phyloP scores from a whole-genome alignment of 2,113 vertebrate species.

The Carassius gibelio region DNA sequence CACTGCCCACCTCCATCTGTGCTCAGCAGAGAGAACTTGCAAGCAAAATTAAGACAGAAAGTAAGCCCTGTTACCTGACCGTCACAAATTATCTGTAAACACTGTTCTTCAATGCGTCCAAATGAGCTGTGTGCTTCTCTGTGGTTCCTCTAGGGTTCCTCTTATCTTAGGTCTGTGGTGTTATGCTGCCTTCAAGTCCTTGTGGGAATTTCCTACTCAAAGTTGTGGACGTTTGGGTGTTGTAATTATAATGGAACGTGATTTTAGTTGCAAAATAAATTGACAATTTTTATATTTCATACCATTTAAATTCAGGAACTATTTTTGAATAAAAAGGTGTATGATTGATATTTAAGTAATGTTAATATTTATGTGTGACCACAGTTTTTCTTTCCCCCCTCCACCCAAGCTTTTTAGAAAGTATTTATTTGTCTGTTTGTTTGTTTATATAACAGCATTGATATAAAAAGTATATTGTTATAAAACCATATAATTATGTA shows the following conservation, averaged over 20 bases:
- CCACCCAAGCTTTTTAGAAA: too few species aligned
- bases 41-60: constrained; percentile 86
- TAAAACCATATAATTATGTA: too few species aligned
- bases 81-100: constrained; percentile 67
- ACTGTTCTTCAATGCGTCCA: constrained; percentile 64
- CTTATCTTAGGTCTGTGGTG: not conserved
- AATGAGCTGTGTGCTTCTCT: constrained; percentile 62
- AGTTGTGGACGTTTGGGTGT: not conserved
- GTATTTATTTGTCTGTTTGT: too few species aligned
- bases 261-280: not conserved
- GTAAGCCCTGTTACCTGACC: constrained; percentile 79
- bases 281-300: not conserved
- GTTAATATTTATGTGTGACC: not conserved
- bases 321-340: not conserved
- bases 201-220: not conserved
- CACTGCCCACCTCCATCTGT: constrained; percentile 84
- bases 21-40: constrained; percentile 84
- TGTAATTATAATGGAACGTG: not conserved
- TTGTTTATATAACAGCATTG: too few species aligned
- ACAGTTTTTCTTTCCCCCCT: too few species aligned
- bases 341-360: not conserved
- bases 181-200: constrained; percentile 32
- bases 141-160: not conserved
- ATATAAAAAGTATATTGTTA: too few species aligned
- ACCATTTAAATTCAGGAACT: not conserved